Conservation (phyloP, 2,113 vertebrate genomes). For the Pseudonaja textilis region DNA sequence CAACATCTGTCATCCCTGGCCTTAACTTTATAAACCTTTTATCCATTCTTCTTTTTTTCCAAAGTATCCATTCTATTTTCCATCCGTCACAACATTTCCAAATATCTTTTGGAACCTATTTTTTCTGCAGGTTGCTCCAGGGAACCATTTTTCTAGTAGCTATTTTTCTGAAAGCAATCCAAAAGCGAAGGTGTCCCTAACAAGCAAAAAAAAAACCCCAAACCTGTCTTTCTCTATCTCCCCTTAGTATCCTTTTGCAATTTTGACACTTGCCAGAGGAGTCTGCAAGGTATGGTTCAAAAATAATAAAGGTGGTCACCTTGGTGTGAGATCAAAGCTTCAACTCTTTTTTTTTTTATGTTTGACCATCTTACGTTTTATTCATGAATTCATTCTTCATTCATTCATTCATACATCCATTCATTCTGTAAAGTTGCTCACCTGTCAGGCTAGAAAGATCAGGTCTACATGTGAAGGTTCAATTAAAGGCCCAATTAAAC, state of each 20-base stretch:
- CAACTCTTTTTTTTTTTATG: background rate
- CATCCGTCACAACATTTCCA: background rate
- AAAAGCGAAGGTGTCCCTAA: background rate
- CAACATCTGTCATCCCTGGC: background rate
- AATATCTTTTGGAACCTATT: background rate
- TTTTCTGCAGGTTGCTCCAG: background rate
- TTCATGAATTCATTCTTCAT: background rate
- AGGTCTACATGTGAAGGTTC: background rate
- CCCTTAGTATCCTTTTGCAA: background rate
- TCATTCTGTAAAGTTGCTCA: background rate
- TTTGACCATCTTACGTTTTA: background rate
- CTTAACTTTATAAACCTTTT: background rate
- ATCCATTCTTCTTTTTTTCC: background rate
- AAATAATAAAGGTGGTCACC: background rate
- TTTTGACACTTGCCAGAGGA: background rate
- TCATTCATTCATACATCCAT: background rate
- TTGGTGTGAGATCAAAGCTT: background rate
- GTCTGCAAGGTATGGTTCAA: background rate
- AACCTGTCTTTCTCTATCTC: background rate
- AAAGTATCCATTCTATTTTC: background rate
- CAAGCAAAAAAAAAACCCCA: background rate
- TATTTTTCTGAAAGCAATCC: background rate
- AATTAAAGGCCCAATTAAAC: background rate
- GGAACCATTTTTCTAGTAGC: background rate
- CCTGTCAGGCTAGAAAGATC: background rate